Evolutionary conservation across 2,888 invertebrate genomes (phyloP), one percentile per base, ranked within the genome.

Genomic region (Kryphioiulus occultus): DNA sequence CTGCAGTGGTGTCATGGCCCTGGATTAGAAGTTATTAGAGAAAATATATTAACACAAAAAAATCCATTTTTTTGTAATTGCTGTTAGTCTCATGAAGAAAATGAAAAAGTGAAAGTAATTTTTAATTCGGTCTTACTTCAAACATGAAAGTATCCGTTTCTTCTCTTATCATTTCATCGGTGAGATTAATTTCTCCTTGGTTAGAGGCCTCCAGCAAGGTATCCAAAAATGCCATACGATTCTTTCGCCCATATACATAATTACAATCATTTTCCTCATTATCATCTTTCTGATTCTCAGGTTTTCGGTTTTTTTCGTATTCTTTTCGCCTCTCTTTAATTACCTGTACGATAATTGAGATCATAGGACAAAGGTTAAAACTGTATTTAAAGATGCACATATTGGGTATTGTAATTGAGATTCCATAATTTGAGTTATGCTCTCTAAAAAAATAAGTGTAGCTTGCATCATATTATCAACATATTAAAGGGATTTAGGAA

Each of bases 201-300:
- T 22, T 4, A 91, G 96, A 95, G 86, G 96, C 86, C 42, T 87
- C 85, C 83, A 98, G 94, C 93, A 98, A 94, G 88, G 98, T 93
- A 92, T 98, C 98, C 89, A 98, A 94, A 92, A 98, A 96, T 0
- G 98, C 97, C 90, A 96, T 93, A 85, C 97, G 94, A 91, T 96
- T 95, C 93, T 96, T 96, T 39, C 85, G 85, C 19, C 90, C 90
- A 87, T 84, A 84, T 35, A 84, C 35, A 84, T 35, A 39, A 19
- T 84, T 42, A 19, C 22, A 42, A 84, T 84, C 35, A 84, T 84
- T 22, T 9, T 84, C 68, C 22, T 68, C 68, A 26, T 5, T 68
- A 26, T 68, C 9, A 7, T 68, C 5, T 68, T 68, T 26, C 1
- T 26, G 7, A 2, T 26, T 26, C 68, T 68, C 9, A 22, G 26